Conservation (phyloP, 2,888 invertebrate species). For the Macaria liturata region DNA sequence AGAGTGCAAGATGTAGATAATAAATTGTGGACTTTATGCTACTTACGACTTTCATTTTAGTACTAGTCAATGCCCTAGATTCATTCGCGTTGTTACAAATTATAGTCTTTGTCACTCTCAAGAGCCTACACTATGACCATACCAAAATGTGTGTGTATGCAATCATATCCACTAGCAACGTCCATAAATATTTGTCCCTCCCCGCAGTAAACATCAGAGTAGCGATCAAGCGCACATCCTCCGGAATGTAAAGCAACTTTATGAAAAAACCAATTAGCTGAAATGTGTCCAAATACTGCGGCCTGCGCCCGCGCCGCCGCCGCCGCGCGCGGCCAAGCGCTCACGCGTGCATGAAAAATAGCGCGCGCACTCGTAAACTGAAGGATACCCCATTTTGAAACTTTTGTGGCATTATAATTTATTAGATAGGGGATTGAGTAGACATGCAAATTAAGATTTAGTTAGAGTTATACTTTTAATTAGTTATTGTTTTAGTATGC, state of each 20-base stretch:
- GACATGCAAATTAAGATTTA: too few relatives aligned
- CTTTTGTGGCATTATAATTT: conserved; percentile 1
- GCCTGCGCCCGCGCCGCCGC: conserved; percentile 11
- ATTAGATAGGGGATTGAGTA: too few relatives aligned
- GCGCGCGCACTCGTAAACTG: conserved; percentile 39
- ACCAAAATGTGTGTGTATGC: too few relatives aligned
- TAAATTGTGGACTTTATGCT: conserved; percentile 27
- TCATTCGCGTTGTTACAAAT: too few relatives aligned
- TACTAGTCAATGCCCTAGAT: not conserved
- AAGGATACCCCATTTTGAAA: conserved; percentile 16
- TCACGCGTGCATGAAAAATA: conserved; percentile 80
- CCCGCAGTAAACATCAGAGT: conserved; percentile 12
- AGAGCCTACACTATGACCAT: too few relatives aligned
- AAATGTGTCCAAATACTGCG: conserved; percentile 48
- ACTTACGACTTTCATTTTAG: not conserved
- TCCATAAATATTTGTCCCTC: not conserved
- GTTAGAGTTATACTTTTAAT: too few relatives aligned
- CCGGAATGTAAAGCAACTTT: conserved; percentile 14
- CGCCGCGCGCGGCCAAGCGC: conserved; percentile 56
- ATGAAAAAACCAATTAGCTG: conserved; percentile 78
- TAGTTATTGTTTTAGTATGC: too few relatives aligned
- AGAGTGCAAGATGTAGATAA: conserved; percentile 28
- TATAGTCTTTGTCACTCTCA: too few relatives aligned
- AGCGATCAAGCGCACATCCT: conserved; percentile 29
- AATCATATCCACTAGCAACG: too few relatives aligned